Evolutionary conservation across 1,140 invertebrate species (phyloP).

Genomic region (Panagrolaimus sp.): DNA sequence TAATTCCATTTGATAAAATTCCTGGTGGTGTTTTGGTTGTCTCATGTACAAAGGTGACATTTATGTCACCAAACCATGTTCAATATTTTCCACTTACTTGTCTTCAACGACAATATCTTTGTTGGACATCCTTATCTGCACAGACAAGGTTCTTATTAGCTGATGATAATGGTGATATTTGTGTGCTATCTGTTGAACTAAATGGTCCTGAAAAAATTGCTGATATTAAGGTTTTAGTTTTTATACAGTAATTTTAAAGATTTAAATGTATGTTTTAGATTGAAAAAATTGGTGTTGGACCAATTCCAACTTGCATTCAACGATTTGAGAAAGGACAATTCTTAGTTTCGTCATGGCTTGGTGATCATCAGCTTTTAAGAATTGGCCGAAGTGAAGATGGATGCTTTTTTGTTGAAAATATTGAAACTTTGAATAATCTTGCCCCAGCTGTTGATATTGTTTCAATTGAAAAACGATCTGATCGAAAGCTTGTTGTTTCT

Average conservation of each 20-base stretch:
- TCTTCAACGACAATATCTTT: too few species aligned
- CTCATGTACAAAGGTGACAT: background rate
- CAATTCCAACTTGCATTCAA: background rate
- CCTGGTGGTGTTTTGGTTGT: background rate
- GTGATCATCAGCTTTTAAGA: background rate
- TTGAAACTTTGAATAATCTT: background rate
- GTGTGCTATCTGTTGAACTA: background rate
- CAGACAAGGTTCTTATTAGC: background rate
- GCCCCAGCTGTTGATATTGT: background rate
- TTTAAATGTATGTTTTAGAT: constrained; percentile 9
- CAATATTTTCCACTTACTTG: too few species aligned
- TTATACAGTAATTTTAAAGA: background rate
- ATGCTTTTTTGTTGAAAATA: background rate
- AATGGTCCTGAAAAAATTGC: background rate
- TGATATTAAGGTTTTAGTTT: background rate
- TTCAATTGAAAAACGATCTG: background rate
- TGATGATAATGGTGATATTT: constrained; percentile 3
- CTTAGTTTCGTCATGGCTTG: background rate
- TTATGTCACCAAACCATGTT: background rate
- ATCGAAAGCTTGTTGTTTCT: background rate
- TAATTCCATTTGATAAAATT: too few species aligned
- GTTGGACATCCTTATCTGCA: background rate
- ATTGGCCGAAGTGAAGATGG: background rate
- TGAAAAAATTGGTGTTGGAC: constrained; percentile 1
- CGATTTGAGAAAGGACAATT: background rate